Evolutionary conservation across 35 echinoderm and acorn worm genomes (phyloP), one percentile per base, ranked within the genome.

Genomic region (Acanthaster planci): DNA sequence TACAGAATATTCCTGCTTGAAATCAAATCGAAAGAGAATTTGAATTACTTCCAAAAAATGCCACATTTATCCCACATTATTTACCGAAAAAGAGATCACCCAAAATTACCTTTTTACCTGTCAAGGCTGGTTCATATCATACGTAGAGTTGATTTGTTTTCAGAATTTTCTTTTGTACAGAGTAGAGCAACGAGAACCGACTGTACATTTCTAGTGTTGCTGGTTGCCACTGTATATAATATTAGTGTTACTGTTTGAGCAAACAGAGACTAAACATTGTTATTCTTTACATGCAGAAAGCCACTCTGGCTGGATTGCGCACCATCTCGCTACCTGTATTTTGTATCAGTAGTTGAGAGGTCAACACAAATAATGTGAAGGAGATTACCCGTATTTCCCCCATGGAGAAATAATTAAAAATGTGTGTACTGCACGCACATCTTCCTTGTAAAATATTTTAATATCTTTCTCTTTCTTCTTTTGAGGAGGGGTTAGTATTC

Each of bases 321-420:
- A 35, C 64, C 29, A 72, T 30, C 64, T 72, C 64, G 42, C 42
- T 47, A 47, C 42, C 14, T 31, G 26, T 72, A 72, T 72, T 72
- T 72, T 30, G 64, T 72, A 72, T 72, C 7, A 72, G 34, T 72
- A 72, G 64, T 72, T 30, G 64, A 7, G 30, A 34, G 23, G 6
- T 72, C 10, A 72, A n/a, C n/a, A n/a, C n/a, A n/a, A 34, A 72
- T 26, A 72, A 16, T 30, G 23, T 72, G 14, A 72, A 67, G 64
- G 64, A 15, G 14, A 72, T 34, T 72, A 34, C 64, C 23, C 64
- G 26, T 72, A 31, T 72, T 72, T 72, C 34, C 64, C n/a, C 64
- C 64, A 72, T 72, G 64, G 64, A 72, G 64, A 72, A 72, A 26
- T 26, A 72, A 31, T 72, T n/a, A 47, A 72, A 72, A 72, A 72